A percentile compares a stretch with the other conserved stretches of the same genome.
phyloP scores from a whole-genome alignment of 2,797 vertebrate genomes.

The Melanotaenia boesemani region DNA sequence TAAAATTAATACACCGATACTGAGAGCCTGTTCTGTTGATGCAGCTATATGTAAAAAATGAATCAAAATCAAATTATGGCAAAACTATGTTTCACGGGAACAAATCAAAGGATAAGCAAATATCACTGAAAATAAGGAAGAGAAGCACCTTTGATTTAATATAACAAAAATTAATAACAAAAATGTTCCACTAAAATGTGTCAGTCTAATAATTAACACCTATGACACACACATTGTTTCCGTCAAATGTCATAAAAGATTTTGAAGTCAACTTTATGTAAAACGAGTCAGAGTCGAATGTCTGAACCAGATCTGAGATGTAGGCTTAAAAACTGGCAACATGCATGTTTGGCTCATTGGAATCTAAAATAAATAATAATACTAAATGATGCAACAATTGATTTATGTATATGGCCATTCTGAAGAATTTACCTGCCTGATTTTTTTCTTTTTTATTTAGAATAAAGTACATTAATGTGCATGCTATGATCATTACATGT shows the following conservation, averaged over 20 bases:
- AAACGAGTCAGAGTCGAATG: not conserved
- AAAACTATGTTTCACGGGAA: not conserved
- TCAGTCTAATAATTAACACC: not conserved
- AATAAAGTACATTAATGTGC: not conserved
- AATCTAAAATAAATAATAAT: not conserved
- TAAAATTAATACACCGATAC: conserved; percentile 16
- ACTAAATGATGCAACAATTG: not conserved
- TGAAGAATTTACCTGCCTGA: not conserved
- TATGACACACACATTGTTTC: conserved; percentile 6
- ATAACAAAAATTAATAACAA: not conserved
- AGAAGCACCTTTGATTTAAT: not conserved
- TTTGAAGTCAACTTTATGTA: not conserved
- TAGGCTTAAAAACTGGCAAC: not conserved
- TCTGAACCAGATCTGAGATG: not conserved
- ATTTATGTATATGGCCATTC: not conserved
- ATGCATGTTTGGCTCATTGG: not conserved
- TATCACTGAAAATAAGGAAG: not conserved
- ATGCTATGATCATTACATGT: not conserved
- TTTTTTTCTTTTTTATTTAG: not conserved
- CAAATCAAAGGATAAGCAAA: not conserved
- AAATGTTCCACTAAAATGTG: not conserved
- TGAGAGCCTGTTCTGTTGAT: conserved; percentile 5
- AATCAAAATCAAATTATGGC: not conserved
- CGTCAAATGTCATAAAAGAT: conserved; percentile 18
- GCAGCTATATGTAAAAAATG: not conserved